Evolutionary conservation across 1,140 invertebrate genomes (phyloP), one percentile per base, ranked within the genome.

Genomic region (Heliothis virescens): DNA sequence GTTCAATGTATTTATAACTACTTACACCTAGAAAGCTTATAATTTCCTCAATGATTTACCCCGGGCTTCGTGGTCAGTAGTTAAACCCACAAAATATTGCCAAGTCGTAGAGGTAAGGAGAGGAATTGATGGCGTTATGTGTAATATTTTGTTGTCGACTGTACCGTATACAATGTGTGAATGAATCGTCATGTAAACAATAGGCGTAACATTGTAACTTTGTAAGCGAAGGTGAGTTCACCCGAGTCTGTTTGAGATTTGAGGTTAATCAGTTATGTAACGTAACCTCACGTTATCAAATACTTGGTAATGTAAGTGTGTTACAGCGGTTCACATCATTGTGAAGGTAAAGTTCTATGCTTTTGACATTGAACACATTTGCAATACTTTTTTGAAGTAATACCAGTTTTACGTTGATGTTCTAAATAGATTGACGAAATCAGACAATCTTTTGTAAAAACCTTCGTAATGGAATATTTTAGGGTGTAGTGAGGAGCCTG

Each of bases 111-210:
- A 41, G 9, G 9, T 41, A n/a, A n/a, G 34, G 34, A 41, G 5
- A 9, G 9, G 34, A 41, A 18, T 10, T 9, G 10, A 57, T 10
- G 9, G 4, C 15, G 15, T 26, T 2, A 21, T 48, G 13, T 7
- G 5, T 2, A 73, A 16, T 15, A 2, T 59, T 47, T 11, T 1
- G 71, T 29, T 34, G 3, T 1, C 3, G 29, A 41, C 53, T 57
- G 52, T 41, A 57, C 71, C 1, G 21, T 48, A 13, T 57, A 50
- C 82, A 73, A 78, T 74, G 83, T 87, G 86, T 83, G 82, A 89
- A 90, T 88, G 79, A 87, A 86, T 90, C 87, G 82, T 85, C 67
- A 74, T 55, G 76, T 84, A 87, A 85, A 89, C 87, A 89, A 87
- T 88, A 73, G 85, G 65, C 82, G 83, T 83, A 80, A 79, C 81